Evolutionary conservation across 2,888 invertebrate species (phyloP), one percentile per base, ranked within the genome.

Genomic region (Erpobdella octoculata): DNA sequence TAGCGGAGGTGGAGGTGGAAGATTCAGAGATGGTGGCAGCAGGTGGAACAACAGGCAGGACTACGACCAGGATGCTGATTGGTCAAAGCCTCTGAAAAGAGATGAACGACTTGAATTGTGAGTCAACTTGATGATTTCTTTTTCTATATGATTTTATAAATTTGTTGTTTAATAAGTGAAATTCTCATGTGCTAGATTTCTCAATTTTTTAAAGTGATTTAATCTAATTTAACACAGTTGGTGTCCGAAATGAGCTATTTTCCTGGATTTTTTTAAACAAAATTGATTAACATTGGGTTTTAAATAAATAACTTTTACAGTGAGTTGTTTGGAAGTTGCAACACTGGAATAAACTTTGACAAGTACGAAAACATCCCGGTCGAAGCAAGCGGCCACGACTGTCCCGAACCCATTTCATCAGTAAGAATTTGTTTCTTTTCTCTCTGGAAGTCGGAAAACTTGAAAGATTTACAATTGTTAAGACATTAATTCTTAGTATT

Each of bases 291-390:
- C 28, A 28, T 53, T 5, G 21, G 35, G 33, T 41, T 48, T 53
- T 36, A 8, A 53, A 15, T 61, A n/a, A n/a, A 25, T n/a, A n/a
- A n/a, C 28, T 31, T 58, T 72, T 64, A 9, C 73, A 77, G 83
- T 67, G 85, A 85, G 75, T 79, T 86, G 72, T 86, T 85, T 79
- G 81, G 82, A 9, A 81, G 77, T 80, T 79, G 80, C 80, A 96
- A 94, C 84, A 95, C 96, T 78, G 98, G 98, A 78, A 99, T 99
- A 86, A 99, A 98, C 86, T 99, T 99, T 88, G 95, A 93, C 87
- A 97, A 98, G 87, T 99, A 99, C 86, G 97, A 99, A 88, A 97
- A 98, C 88, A 99, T 99, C 85, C 98, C 98, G 83, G 98, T 99
- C 84, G 96, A 98, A 87, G 96, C 96, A 84, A 96, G 96, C 85